Percentiles rank a stretch among this genome's conserved stretches.
Conservation (phyloP, 2,113 vertebrate genomes). For the Lepus americanus region DNA sequence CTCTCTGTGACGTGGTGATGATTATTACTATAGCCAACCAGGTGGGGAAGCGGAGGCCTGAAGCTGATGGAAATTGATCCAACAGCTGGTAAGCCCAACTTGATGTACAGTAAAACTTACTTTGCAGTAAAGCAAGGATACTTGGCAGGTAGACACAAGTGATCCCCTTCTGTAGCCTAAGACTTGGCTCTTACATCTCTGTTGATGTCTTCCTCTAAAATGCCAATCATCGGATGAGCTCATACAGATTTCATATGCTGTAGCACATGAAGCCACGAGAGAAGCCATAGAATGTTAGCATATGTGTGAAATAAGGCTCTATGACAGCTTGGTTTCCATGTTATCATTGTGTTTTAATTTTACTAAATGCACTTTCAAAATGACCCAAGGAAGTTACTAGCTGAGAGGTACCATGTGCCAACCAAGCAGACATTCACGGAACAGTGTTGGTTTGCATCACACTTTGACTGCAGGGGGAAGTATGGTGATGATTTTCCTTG, state of each 20-base stretch:
- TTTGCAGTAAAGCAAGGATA: neutral
- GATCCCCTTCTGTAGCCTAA: neutral
- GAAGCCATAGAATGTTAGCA: conserved; percentile 1
- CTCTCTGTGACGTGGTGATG: neutral
- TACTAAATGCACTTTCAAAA: conserved; percentile 36
- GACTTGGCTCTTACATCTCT: neutral
- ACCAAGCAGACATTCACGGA: neutral
- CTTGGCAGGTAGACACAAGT: neutral
- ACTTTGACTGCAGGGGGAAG: neutral
- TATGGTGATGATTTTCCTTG: neutral
- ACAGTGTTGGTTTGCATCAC: neutral
- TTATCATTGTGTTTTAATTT: neutral
- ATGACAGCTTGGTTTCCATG: conserved; percentile 38
- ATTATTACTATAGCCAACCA: neutral
- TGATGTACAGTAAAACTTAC: neutral
- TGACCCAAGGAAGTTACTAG: neutral
- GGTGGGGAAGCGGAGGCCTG: neutral
- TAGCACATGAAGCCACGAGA: neutral
- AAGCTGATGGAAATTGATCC: neutral
- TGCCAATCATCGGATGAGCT: neutral
- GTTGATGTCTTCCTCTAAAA: neutral
- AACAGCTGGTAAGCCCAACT: neutral
- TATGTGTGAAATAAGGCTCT: conserved; percentile 49
- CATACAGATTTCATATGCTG: neutral
- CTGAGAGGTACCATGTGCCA: neutral